Evolutionary conservation across 1,140 invertebrate genomes (phyloP), one percentile per base, ranked within the genome.

Genomic region (Trissolcus basalis): DNA sequence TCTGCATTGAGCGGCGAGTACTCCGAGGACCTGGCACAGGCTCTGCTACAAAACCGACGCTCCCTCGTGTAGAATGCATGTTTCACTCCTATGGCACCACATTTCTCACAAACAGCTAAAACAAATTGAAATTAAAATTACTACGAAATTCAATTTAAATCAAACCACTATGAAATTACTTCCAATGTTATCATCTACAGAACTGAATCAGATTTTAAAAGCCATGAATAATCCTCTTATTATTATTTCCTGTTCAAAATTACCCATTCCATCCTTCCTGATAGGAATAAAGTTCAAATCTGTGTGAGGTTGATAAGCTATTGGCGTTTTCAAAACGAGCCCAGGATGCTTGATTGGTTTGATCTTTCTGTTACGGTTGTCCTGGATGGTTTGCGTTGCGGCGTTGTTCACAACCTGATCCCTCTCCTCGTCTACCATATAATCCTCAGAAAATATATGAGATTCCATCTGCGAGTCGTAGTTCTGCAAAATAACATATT

Each of bases 51-150:
- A 86, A 93, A 95, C 67, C 93, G 89, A 76, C 95, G 90, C 73
- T 95, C 94, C 85, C 94, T 94, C 9, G 94, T 96, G 81, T 96
- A 96, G 87, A 96, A 96, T 1, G 95, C 94, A 87, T 96, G 94
- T 85, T 96, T 96, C 5, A 96, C 95, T 67, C 95, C 95, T 77
- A 96, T 94, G 32, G 94, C 93, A 51, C 95, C 95, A 88, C 95
- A 97, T 86, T 94, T 94, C 87, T 95, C 94, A 90, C 95, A 96
- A 33, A 96, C 94, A 80, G 94, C 94, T 95, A 73, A 85, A 78
- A 86, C 36, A 80, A 76, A 58, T 32, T 13, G 13, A 13, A 43
- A 55, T 51, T 48, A 16, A 13, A 7, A 13, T 88, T 89, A 95
- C 94, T n/a, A n/a, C n/a, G n/a, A n/a, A n/a, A n/a, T n/a, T n/a